Base-by-base conservation (phyloP, 2,888 invertebrate genomes). In the Volucella zonaria region DNA sequence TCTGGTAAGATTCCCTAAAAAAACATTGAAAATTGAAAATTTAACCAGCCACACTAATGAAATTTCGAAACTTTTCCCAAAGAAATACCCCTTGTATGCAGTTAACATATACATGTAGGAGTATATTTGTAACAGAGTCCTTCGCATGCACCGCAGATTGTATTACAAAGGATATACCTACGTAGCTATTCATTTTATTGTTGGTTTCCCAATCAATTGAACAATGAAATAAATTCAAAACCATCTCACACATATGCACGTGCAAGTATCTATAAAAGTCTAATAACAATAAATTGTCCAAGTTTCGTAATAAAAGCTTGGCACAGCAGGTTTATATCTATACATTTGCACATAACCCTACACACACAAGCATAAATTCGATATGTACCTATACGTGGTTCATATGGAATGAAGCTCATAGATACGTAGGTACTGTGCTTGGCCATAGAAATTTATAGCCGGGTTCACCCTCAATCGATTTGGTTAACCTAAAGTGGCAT, bases 401-500 rank as follows among this genome's bases (percentile, higher is more conserved):
- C 49, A 38, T 38, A 31, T 42, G 42, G 18, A 42, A 6, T 1
- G 14, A 14, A 9, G 12, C 8, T 52, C 18, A 23, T 62, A 64
- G 74, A 62, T 42, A 52, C 52, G 38, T n/a, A n/a, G n/a, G n/a
- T 78, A 12, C 58, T 52, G 18, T 52, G 47, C 51, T 45, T 23
- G 74, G 0, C 47, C 23, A 75, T 51, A 61, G 49, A 83, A 83
- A 83, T 83, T 83, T 85, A 81, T 85, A 77, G 81, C 68, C 68
- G 64, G 68, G 76, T 81, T 52, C 73, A 62, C 85, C 79, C 71
- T 43, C 66, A 77, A 76, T 81, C 73, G 81, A 81, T 85, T 85
- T 73, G 85, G 85, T 85, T 81, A 81, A 80, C 85, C 81, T 81
- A 58, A 81, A 85, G 70, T 81, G 85, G 85, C 68, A 77, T 77